Conservation (phyloP, 2,113 vertebrate species). For the Pedetes capensis region DNA sequence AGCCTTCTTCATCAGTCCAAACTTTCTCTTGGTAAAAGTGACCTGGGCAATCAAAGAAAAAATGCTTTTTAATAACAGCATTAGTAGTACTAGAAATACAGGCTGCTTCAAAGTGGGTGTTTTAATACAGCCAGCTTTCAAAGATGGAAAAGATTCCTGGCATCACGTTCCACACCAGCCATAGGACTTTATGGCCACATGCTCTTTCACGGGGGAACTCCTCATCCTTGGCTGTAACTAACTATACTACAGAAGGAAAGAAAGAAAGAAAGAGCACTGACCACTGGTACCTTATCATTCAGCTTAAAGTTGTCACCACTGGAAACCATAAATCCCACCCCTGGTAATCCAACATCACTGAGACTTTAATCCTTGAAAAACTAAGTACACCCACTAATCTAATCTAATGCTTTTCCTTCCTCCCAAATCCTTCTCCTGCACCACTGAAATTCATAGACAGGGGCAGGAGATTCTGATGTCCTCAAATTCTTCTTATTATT, state of each 20-base stretch:
- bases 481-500: neutral
- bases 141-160: neutral
- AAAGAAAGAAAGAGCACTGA: neutral
- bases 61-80: neutral
- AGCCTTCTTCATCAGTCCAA: slow-evolving; percentile 99
- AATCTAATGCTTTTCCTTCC: neutral
- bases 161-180: neutral
- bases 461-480: neutral
- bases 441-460: neutral
- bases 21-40: slow-evolving; percentile 99
- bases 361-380: neutral
- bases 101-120: neutral
- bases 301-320: neutral
- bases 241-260: neutral
- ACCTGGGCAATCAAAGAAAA: slow-evolving; percentile 86
- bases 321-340: neutral
- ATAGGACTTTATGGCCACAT: too few relatives aligned
- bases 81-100: neutral
- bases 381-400: neutral
- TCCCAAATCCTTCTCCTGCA: neutral
- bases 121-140: neutral
- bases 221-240: neutral
- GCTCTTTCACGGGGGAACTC: neutral
- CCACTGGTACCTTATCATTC: neutral
- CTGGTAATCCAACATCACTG: neutral